Evolutionary conservation across 2,888 invertebrate species (phyloP).

Genomic region (Acronicta leporina): DNA sequence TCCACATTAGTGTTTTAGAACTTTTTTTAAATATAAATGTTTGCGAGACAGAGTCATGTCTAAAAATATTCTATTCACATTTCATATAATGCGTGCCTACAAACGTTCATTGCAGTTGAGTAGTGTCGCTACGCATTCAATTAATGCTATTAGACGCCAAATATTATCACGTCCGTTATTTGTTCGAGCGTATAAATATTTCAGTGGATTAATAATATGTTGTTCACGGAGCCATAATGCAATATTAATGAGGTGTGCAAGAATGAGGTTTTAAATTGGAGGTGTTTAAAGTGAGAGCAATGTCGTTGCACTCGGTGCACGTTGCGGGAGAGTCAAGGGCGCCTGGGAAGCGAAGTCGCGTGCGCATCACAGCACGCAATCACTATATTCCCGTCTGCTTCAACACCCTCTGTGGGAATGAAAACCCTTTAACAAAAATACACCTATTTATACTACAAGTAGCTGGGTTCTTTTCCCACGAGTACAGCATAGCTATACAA

Average conservation of each 20-base stretch:
- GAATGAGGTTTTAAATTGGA: constrained; percentile 40
- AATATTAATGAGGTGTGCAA: constrained; percentile 42
- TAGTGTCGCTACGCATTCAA: constrained; percentile 65
- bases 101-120: constrained; percentile 63
- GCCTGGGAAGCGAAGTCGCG: constrained; percentile 66
- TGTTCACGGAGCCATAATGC: constrained; percentile 34
- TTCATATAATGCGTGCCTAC: constrained; percentile 59
- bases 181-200: constrained; percentile 39
- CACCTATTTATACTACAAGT: constrained; percentile 10
- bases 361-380: constrained; percentile 67
- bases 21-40: constrained; percentile 51
- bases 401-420: constrained; percentile 56
- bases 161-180: constrained; percentile 65
- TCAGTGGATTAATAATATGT: constrained; percentile 35
- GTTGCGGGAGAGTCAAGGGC: constrained; percentile 79
- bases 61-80: constrained; percentile 70
- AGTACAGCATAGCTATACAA: background rate
- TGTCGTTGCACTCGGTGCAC: constrained; percentile 77
- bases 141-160: constrained; percentile 69
- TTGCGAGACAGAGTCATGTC: constrained; percentile 60
- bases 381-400: constrained; percentile 47
- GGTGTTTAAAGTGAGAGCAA: constrained; percentile 45
- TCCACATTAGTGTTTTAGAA: constrained; percentile 34
- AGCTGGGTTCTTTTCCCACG: background rate
- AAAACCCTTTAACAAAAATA: constrained; percentile 38